These are phyloP conservation scores for Julus scanicus DNA, from an alignment of 2,888 invertebrate species.

Conservation along the genomic window DNA sequence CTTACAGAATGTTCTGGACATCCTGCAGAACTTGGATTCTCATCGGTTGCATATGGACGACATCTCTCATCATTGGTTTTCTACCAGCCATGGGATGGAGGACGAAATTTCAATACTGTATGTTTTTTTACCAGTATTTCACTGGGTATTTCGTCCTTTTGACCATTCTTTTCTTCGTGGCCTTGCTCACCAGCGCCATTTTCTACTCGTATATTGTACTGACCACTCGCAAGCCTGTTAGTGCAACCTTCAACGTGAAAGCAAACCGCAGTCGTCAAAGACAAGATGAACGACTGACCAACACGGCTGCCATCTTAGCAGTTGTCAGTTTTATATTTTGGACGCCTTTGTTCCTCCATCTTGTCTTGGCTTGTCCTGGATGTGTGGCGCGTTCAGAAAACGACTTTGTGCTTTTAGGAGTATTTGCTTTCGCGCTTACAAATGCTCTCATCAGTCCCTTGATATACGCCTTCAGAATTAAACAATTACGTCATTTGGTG, in stretches of 20 bases:
- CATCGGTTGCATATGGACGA: not conserved
- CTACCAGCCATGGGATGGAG: constrained; percentile 55
- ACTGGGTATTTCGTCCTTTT: constrained; percentile 49
- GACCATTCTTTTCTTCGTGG: constrained; percentile 48
- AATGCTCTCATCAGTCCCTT: constrained; percentile 53
- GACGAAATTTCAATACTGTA: constrained; percentile 53
- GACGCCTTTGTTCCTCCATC: constrained; percentile 53
- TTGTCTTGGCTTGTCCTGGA: constrained; percentile 54
- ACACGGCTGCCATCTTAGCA: constrained; percentile 51
- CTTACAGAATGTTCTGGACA: constrained; percentile 54
- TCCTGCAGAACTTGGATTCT: not conserved
- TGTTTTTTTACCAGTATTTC: constrained; percentile 55
- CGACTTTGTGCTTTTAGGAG: constrained; percentile 55
- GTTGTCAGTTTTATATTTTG: constrained; percentile 52
- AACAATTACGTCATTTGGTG: constrained; percentile 38
- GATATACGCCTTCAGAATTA: constrained; percentile 51
- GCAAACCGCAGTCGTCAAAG: constrained; percentile 40
- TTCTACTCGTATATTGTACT: constrained; percentile 52
- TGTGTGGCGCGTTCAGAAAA: constrained; percentile 55
- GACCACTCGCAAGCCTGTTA: constrained; percentile 46
- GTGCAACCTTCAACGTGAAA: constrained; percentile 51
- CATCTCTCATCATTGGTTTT: constrained; percentile 46
- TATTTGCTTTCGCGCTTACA: constrained; percentile 52
- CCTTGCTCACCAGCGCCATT: constrained; percentile 18
- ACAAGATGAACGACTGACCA: constrained; percentile 49